phyloP scores from a whole-genome alignment of 2,113 vertebrate genomes.

The Oostethus manadensis region DNA sequence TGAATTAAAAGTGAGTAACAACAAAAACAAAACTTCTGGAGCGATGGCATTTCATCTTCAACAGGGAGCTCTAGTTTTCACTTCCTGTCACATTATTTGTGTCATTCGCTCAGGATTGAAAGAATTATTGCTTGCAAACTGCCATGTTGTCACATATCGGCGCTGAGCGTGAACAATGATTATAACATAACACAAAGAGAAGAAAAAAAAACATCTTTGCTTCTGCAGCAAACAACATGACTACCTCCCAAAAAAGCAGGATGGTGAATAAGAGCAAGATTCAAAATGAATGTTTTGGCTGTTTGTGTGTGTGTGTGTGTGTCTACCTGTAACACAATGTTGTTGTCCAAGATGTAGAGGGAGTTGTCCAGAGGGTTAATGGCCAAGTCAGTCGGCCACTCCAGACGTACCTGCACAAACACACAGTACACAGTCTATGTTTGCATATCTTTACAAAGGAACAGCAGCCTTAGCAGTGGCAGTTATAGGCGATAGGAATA shows the following conservation, averaged over 20 bases:
- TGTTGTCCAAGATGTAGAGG: conserved; percentile 94
- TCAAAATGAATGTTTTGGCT: background rate
- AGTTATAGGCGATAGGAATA: conserved; percentile 50
- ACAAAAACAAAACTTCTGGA: conserved; percentile 8
- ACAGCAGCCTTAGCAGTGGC: conserved; percentile 12
- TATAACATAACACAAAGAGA: no score
- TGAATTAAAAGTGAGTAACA: background rate
- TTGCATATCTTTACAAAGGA: conserved; percentile 6
- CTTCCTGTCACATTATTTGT: conserved; percentile 24
- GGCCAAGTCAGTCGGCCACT: conserved; percentile 95
- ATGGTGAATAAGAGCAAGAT: conserved; percentile 3
- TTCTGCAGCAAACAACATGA: background rate
- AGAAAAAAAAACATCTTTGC: background rate
- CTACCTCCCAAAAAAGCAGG: background rate
- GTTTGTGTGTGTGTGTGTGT: background rate
- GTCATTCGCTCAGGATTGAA: conserved; percentile 9
- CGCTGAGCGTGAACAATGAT: no score
- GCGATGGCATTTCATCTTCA: conserved; percentile 14
- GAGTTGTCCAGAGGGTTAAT: conserved; percentile 96
- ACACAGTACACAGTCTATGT: conserved; percentile 4
- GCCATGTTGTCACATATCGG: no score
- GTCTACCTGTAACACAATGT: conserved; percentile 87
- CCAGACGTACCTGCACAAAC: conserved; percentile 82
- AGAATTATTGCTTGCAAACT: conserved; percentile 3
- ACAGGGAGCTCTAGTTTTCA: conserved; percentile 17